Evolutionary conservation across 2,797 vertebrate species (phyloP), one percentile per base, ranked within the genome.

Genomic region (Spea hammondii): DNA sequence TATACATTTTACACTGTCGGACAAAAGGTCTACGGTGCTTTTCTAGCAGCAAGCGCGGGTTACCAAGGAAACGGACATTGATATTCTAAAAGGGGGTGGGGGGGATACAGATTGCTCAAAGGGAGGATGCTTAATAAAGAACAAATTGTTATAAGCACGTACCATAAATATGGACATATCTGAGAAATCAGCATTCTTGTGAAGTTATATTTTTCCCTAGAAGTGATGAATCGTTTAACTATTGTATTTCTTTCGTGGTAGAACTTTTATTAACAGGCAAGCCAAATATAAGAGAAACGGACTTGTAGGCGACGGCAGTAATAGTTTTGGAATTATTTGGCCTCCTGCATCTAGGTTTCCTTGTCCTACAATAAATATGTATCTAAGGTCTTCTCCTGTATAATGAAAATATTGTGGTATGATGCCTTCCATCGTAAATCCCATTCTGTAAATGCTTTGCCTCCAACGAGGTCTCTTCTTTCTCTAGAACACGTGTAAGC

Each of bases 151-250:
- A 65, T 12, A 32, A 65, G 47, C 72, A 74, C 60, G 50, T 45
- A 65, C 49, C 50, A 48, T 73, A 73, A 74, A 74, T 74, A 74
- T 65, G 48, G 14, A 65, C 53, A 65, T 51, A 55, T 70, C 69
- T 17, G 12, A 70, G 5, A 70, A 51, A 45, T 53, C 49, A 51
- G 55, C 50, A 6, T 55, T 70, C 51, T n/a, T 11, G 13, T 47
- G 32, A 53, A 55, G 17, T 14, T 54, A 4, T n/a, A 5, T 70
- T 32, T 32, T 51, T 55, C 69, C 14, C 45, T 8, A 14, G 45
- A 70, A 70, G 4, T 54, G 44, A 32, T 55, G 69, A 32, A 14
- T n/a, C 32, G 11, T 55, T 70, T 55, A 55, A 70, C 69, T 54
- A 9, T 44, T 55, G 4, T 0, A 5, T 55, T 54, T n/a, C 69